Conservation (phyloP, 2,797 vertebrate species). For the Garrulus glandarius region DNA sequence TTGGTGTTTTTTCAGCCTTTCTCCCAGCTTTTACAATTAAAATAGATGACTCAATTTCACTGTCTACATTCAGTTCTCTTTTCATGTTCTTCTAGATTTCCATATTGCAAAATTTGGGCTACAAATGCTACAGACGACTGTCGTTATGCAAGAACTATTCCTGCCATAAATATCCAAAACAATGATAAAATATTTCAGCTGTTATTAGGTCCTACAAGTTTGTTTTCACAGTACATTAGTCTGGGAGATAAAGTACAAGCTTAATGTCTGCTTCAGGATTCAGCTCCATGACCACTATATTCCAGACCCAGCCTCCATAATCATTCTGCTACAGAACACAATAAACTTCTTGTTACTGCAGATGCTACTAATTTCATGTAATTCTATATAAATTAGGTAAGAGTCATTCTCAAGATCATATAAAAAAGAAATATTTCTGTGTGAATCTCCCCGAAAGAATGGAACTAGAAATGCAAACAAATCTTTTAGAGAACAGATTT, state of each 20-base stretch:
- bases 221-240: conserved; percentile 55
- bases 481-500: background rate
- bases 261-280: conserved; percentile 26
- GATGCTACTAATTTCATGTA: background rate
- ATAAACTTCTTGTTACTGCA: background rate
- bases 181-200: conserved; percentile 60
- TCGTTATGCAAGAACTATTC: conserved; percentile 34
- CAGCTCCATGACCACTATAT: background rate
- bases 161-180: conserved; percentile 38
- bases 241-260: conserved; percentile 21
- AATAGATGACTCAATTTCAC: conserved; percentile 51
- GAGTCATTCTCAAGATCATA: background rate
- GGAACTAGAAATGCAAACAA: background rate
- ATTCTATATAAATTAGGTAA: background rate
- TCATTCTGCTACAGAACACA: background rate
- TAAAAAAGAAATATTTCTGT: background rate
- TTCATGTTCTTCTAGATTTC: conserved; percentile 55
- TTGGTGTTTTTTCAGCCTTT: conserved; percentile 43
- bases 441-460: background rate
- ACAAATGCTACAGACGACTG: background rate
- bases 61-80: conserved; percentile 53
- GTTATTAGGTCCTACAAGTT: conserved; percentile 52
- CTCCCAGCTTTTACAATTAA: conserved; percentile 56
- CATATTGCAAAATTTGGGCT: conserved; percentile 57
- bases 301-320: background rate